phyloP scores from a whole-genome alignment of 2,888 invertebrate species.

The Endotricha flammealis region DNA sequence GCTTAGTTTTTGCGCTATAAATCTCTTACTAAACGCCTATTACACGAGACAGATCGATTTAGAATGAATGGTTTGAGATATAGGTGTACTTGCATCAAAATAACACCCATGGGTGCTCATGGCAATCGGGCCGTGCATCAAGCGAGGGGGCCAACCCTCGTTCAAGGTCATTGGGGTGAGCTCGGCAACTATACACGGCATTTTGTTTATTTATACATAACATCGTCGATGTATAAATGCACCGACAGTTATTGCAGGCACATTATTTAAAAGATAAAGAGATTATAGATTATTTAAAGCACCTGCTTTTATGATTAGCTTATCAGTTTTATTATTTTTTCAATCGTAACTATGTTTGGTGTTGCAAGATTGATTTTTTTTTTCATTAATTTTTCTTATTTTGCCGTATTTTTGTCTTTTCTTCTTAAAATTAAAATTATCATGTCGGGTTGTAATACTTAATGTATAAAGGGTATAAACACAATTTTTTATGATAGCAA shows the following conservation, averaged over 20 bases:
- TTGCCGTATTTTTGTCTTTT: too few relatives aligned
- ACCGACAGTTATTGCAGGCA: background rate
- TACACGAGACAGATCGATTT: conserved; percentile 6
- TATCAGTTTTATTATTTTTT: too few relatives aligned
- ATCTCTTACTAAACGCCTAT: conserved; percentile 3
- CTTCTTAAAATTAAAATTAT: too few relatives aligned
- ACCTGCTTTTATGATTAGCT: too few relatives aligned
- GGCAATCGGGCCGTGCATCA: conserved; percentile 28
- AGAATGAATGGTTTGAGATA: conserved; percentile 3
- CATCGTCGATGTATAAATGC: background rate
- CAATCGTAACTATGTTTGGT: too few relatives aligned
- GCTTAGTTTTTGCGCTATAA: background rate
- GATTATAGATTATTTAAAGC: too few relatives aligned
- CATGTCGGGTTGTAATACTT: too few relatives aligned
- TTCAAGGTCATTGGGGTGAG: conserved; percentile 60
- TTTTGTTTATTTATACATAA: conserved; percentile 12
- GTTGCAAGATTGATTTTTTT: too few relatives aligned
- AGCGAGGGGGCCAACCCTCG: conserved; percentile 50
- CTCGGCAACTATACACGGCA: conserved; percentile 17
- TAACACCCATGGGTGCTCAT: conserved; percentile 31
- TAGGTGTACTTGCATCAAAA: conserved; percentile 25
- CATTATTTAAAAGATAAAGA: background rate
- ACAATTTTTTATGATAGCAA: too few relatives aligned
- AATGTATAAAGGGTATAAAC: too few relatives aligned
- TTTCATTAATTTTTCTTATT: too few relatives aligned